These are phyloP conservation scores for Coenobita brevimanus DNA, from an alignment of 1,140 invertebrate genomes.

Conservation along the genomic window DNA sequence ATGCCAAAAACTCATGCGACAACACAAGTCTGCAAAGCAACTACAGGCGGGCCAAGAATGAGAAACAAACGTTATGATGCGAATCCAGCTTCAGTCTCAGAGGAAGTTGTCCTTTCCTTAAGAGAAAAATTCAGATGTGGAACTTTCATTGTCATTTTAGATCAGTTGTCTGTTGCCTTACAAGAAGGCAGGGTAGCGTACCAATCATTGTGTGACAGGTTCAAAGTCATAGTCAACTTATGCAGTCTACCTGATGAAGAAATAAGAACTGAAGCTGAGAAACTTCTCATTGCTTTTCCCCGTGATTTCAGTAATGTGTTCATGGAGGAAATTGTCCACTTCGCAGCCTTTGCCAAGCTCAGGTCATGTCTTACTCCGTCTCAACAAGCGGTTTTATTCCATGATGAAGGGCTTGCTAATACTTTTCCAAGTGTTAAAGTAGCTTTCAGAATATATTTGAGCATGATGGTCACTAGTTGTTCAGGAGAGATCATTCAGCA, in stretches of 20 bases:
- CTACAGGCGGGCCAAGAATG: too few species aligned
- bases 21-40: too few species aligned
- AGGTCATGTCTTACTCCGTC: constrained; percentile 24
- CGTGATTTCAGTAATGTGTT: too few species aligned
- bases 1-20: too few species aligned
- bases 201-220: not conserved
- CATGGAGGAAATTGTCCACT: not conserved
- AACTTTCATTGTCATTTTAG: too few species aligned
- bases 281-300: too few species aligned
- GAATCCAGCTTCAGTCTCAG: too few species aligned
- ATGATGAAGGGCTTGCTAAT: not conserved
- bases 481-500: not conserved
- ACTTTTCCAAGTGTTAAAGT: not conserved
- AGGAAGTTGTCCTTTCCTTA: too few species aligned
- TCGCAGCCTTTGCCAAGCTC: not conserved
- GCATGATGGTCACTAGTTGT: constrained; percentile 20
- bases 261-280: not conserved
- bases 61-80: too few species aligned
- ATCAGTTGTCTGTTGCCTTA: too few species aligned
- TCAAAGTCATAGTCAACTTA: not conserved
- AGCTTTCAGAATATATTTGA: not conserved
- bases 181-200: not conserved
- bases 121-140: too few species aligned
- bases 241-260: constrained; percentile 1
- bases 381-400: not conserved